These are phyloP conservation scores for Ormia ochracea DNA, from an alignment of 2,888 invertebrate species.

Conservation along the genomic window DNA sequence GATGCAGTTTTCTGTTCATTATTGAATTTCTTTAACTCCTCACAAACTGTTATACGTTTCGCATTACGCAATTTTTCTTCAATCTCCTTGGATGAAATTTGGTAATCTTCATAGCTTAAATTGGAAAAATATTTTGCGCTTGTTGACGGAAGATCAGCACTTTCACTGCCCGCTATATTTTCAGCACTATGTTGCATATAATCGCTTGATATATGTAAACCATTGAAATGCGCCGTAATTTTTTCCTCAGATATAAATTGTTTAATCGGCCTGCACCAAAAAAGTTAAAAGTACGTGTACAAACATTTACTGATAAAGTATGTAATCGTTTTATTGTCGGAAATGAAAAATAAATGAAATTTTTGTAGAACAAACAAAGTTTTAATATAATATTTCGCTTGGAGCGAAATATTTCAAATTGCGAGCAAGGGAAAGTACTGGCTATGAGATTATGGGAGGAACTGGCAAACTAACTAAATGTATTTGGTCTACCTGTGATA, in stretches of 20 bases:
- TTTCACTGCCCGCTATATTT: conserved; percentile 52
- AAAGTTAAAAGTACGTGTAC: not conserved
- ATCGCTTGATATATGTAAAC: conserved; percentile 83
- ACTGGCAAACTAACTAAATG: no score
- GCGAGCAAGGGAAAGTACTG: no score
- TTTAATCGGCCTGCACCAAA: conserved; percentile 80
- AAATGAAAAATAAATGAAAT: no score
- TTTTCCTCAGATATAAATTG: conserved; percentile 90
- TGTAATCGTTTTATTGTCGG: no score
- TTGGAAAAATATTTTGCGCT: conserved; percentile 67
- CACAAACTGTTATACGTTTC: conserved; percentile 81
- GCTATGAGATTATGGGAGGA: no score
- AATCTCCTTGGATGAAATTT: conserved; percentile 74
- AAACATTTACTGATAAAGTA: no score
- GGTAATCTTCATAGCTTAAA: conserved; percentile 71
- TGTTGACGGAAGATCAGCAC: conserved; percentile 69
- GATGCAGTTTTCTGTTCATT: conserved; percentile 78
- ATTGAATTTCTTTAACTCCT: conserved; percentile 82
- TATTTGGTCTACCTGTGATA: no score
- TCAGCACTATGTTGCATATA: conserved; percentile 64
- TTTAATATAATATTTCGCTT: no score
- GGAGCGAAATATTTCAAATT: no score
- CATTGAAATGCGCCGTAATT: conserved; percentile 87
- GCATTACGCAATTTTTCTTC: conserved; percentile 77
- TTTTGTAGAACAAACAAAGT: no score